Conservation (phyloP, 2,888 invertebrate species). For the Rapana venosa region DNA sequence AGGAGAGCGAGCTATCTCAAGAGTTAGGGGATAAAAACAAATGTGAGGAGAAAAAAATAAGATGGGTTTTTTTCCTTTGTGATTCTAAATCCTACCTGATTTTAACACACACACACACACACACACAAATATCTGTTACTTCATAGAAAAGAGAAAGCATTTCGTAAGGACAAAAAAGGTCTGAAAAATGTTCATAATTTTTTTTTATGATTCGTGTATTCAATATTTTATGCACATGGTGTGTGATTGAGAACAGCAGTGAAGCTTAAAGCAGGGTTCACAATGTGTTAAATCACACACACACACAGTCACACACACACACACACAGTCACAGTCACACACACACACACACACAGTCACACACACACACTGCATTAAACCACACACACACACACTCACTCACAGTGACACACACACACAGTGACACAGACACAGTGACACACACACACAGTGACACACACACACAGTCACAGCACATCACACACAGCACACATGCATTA, state of each 20-base stretch:
- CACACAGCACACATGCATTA: not conserved
- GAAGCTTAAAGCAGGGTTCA: too few relatives aligned
- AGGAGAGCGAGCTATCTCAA: too few relatives aligned
- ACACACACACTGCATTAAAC: not conserved
- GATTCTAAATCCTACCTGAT: too few relatives aligned
- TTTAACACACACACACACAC: not conserved
- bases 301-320: too few relatives aligned
- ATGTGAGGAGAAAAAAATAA: too few relatives aligned
- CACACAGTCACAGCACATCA: not conserved
- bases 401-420: not conserved
- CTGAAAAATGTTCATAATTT: not conserved
- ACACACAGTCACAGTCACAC: not conserved
- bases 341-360: not conserved
- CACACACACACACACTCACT: not conserved
- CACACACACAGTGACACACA: not conserved
- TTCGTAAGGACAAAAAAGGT: not conserved
- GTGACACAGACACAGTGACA: not conserved
- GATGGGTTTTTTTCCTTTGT: too few relatives aligned
- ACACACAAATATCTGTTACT: too few relatives aligned
- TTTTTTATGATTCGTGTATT: too few relatives aligned
- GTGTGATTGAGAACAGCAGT: too few relatives aligned
- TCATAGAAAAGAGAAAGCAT: not conserved
- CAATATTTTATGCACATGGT: too few relatives aligned
- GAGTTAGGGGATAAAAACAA: too few relatives aligned
- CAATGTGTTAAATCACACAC: too few relatives aligned